These are phyloP conservation scores for Conomelus anceps DNA, from an alignment of 2,888 invertebrate species.

Conservation along the genomic window DNA sequence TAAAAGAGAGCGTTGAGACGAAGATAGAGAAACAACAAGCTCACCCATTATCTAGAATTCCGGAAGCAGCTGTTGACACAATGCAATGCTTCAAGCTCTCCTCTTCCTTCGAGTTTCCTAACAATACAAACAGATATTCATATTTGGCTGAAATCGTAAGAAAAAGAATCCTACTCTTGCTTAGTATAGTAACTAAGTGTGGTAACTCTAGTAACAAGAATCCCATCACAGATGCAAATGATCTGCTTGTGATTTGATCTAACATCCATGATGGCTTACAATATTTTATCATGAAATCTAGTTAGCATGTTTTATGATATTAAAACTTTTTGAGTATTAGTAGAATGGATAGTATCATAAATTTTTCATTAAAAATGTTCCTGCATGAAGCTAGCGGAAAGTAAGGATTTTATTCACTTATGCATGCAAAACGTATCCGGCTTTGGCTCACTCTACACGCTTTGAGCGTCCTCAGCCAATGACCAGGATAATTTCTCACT, in stretches of 20 bases:
- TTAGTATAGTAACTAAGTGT: too few relatives aligned
- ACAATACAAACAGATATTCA: background rate
- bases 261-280: background rate
- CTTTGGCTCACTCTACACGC: background rate
- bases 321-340: background rate
- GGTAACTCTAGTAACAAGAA: background rate
- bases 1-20: too few relatives aligned
- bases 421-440: background rate
- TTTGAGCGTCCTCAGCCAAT: too few relatives aligned
- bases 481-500: background rate
- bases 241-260: background rate
- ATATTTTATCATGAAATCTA: too few relatives aligned
- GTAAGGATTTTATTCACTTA: background rate
- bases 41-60: too few relatives aligned
- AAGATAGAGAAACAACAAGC: too few relatives aligned
- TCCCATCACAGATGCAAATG: background rate
- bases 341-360: background rate
- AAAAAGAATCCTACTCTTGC: background rate
- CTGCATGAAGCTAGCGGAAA: background rate
- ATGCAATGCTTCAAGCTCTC: too few relatives aligned
- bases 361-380: too few relatives aligned
- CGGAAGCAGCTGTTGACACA: too few relatives aligned
- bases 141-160: too few relatives aligned
- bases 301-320: background rate
- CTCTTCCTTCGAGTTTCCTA: too few relatives aligned